These are phyloP conservation scores for Spialia ferax DNA, from an alignment of 2,888 invertebrate species.

Conservation along the genomic window DNA sequence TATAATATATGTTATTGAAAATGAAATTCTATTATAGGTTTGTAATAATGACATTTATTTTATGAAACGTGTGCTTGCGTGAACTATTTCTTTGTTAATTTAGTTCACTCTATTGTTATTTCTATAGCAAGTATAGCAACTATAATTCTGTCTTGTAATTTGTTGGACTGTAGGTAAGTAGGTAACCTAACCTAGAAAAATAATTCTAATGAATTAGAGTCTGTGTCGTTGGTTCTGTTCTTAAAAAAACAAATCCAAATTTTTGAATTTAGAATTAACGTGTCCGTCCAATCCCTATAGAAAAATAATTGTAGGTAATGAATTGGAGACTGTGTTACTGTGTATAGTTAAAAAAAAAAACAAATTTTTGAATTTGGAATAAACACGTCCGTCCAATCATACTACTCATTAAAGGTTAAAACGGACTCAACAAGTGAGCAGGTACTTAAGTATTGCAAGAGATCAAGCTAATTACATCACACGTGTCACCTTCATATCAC, in stretches of 20 bases:
- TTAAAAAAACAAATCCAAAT: no score
- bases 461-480: conserved; percentile 45
- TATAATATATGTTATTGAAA: not conserved
- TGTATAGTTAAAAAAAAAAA: no score
- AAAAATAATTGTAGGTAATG: no score
- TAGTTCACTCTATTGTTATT: not conserved
- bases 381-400: no score
- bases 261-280: no score
- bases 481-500: conserved; percentile 46
- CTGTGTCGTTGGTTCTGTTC: no score
- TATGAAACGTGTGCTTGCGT: conserved; percentile 4
- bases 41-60: conserved; percentile 5
- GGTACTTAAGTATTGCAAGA: conserved; percentile 40
- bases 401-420: not conserved
- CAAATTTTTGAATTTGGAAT: no score
- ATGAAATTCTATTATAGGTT: not conserved
- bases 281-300: no score
- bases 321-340: no score
- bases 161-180: no score
- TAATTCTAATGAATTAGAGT: no score
- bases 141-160: not conserved
- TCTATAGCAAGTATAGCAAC: not conserved
- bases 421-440: not conserved
- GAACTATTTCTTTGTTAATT: not conserved
- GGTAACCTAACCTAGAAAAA: no score